Evolutionary conservation across 2,888 invertebrate species (phyloP).

Genomic region (Drosophila atroscutellata): DNA sequence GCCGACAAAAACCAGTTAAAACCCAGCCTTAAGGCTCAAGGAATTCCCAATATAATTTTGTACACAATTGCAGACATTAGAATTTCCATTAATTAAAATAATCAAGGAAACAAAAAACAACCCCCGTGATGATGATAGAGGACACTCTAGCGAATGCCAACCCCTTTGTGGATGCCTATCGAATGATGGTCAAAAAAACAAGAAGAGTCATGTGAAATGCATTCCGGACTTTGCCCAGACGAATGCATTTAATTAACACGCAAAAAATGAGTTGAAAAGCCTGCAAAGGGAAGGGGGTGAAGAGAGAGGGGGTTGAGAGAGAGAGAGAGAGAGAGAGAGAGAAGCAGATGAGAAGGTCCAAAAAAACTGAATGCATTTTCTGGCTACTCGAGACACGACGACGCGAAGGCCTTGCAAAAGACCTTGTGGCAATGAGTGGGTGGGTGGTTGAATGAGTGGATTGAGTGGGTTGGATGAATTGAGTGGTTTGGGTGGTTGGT

Average conservation of each 20-base stretch:
- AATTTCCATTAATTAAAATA: background rate
- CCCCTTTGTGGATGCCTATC: constrained; percentile 25
- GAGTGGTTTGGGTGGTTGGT: background rate
- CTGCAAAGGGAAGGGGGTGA: background rate
- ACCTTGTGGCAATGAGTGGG: constrained; percentile 27
- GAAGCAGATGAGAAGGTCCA: background rate
- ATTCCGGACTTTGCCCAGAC: constrained; percentile 36
- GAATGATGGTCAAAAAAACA: constrained; percentile 42
- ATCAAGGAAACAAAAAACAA: background rate
- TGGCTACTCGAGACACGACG: constrained; percentile 15
- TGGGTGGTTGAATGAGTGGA: background rate
- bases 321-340: background rate
- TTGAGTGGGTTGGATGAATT: background rate
- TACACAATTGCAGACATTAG: no score
- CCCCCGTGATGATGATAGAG: constrained; percentile 23
- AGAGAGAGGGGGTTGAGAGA: background rate
- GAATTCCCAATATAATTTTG: background rate
- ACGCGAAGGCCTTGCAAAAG: constrained; percentile 47
- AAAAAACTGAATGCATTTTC: constrained; percentile 62
- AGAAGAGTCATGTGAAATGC: constrained; percentile 5
- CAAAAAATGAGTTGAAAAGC: constrained; percentile 11
- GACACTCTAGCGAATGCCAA: constrained; percentile 17
- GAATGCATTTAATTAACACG: constrained; percentile 72
- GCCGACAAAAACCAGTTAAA: background rate
- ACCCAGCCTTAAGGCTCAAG: background rate